Percentiles rank a stretch among this genome's conserved stretches.
These are phyloP conservation scores for Euthynnus affinis DNA, from an alignment of 2,797 vertebrate genomes.

Conservation along the genomic window DNA sequence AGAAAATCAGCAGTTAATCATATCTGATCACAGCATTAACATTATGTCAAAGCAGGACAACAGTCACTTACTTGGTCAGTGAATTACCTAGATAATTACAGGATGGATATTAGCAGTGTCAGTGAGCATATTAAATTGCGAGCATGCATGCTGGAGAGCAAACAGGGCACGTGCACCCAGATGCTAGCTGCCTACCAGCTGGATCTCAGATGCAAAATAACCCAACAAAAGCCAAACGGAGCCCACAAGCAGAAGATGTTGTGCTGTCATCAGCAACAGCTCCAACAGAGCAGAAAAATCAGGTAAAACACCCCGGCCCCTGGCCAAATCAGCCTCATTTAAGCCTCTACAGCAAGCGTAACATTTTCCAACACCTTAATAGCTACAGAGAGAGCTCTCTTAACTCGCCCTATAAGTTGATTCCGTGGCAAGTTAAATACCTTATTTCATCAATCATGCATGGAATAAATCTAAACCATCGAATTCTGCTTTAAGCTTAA, in stretches of 20 bases:
- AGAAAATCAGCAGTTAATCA: constrained; percentile 34
- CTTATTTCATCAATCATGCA: constrained; percentile 54
- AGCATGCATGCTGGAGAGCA: constrained; percentile 40
- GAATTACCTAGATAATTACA: constrained; percentile 50
- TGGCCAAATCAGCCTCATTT: constrained; percentile 53
- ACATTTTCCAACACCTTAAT: constrained; percentile 52
- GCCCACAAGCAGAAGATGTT: constrained; percentile 60
- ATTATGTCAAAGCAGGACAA: constrained; percentile 43
- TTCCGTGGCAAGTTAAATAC: constrained; percentile 58
- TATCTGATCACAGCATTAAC: constrained; percentile 5
- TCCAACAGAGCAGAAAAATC: constrained; percentile 43
- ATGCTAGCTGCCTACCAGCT: constrained; percentile 64
- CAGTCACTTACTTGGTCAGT: constrained; percentile 48
- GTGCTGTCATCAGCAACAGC: constrained; percentile 53
- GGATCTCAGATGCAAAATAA: constrained; percentile 58
- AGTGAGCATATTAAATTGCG: constrained; percentile 56
- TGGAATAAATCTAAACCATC: constrained; percentile 58
- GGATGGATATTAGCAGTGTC: constrained; percentile 58
- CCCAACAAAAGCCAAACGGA: constrained; percentile 46
- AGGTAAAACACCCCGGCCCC: constrained; percentile 41
- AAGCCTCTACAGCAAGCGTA: constrained; percentile 45
- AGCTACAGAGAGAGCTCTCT: constrained; percentile 23
- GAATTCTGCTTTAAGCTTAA: constrained; percentile 38
- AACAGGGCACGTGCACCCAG: constrained; percentile 43
- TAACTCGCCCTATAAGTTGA: constrained; percentile 35